Evolutionary conservation across 2,888 invertebrate genomes (phyloP).

Genomic region (Drosophila niveifrons): DNA sequence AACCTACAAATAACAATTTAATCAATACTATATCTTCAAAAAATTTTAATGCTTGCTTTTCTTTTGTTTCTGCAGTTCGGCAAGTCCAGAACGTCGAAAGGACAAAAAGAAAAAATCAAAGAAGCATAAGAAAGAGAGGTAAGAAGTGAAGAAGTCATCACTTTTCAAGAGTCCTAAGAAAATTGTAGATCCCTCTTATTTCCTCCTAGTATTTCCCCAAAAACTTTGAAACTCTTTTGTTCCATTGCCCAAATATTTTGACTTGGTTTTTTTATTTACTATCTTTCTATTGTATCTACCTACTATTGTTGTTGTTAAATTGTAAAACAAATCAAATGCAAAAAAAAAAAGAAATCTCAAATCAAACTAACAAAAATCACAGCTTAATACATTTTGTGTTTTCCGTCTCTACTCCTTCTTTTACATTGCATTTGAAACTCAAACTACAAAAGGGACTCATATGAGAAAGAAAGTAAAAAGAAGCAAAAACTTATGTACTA

Average conservation of each 20-base stretch:
- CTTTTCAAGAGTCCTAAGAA: constrained; percentile 15
- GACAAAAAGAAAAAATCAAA: constrained; percentile 93
- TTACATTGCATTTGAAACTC: constrained; percentile 80
- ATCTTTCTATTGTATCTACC: constrained; percentile 3
- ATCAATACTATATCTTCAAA: background rate
- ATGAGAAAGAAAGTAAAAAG: constrained; percentile 84
- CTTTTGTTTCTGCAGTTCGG: constrained; percentile 86
- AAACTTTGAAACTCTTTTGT: background rate
- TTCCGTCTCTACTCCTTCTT: constrained; percentile 84
- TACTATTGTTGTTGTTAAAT: constrained; percentile 24
- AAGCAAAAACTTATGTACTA: constrained; percentile 82
- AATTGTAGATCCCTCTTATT: constrained; percentile 53
- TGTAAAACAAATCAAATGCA: constrained; percentile 14
- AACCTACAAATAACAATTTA: background rate
- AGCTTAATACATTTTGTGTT: constrained; percentile 82
- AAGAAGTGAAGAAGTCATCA: constrained; percentile 76
- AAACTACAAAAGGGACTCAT: constrained; percentile 81
- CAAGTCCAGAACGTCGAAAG: constrained; percentile 90
- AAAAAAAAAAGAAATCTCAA: constrained; percentile 50
- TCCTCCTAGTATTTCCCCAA: background rate
- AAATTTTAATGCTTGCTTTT: background rate
- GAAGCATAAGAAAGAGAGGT: constrained; percentile 91
- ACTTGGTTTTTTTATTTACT: constrained; percentile 17
- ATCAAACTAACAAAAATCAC: constrained; percentile 69
- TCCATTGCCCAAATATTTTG: background rate